Evolutionary conservation across 2,888 invertebrate genomes (phyloP).

Genomic region (Cerastis rubricosa): DNA sequence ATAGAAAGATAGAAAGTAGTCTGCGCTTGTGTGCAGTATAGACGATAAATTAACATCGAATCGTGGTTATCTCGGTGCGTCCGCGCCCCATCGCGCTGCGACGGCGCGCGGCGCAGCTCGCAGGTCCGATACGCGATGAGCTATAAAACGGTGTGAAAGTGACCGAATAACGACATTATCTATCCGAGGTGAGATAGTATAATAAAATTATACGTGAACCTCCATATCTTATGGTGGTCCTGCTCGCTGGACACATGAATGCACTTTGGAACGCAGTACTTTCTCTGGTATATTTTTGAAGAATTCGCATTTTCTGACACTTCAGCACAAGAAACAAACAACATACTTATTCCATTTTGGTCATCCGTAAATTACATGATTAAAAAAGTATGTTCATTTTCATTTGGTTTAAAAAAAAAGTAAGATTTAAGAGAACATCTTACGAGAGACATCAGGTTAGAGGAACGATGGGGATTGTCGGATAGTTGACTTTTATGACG

Average conservation of each 20-base stretch:
- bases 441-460: background rate
- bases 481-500: constrained; percentile 4
- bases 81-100: constrained; percentile 48
- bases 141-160: constrained; percentile 68
- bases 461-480: constrained; percentile 2
- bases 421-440: background rate
- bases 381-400: background rate
- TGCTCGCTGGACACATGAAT: background rate
- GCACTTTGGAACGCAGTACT: background rate
- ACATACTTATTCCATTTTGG: background rate
- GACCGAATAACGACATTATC: constrained; percentile 61
- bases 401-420: background rate
- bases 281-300: background rate
- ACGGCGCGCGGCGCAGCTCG: too few relatives aligned
- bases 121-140: constrained; percentile 65
- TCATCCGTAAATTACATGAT: background rate
- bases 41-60: constrained; percentile 71
- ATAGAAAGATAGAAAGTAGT: constrained; percentile 73
- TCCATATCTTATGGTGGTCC: constrained; percentile 23
- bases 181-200: constrained; percentile 49
- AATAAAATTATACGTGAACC: constrained; percentile 56
- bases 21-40: constrained; percentile 61
- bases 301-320: background rate
- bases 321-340: background rate
- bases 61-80: constrained; percentile 63